Base-by-base conservation (phyloP, 1,140 invertebrate genomes). In the Drosophila hydei region DNA sequence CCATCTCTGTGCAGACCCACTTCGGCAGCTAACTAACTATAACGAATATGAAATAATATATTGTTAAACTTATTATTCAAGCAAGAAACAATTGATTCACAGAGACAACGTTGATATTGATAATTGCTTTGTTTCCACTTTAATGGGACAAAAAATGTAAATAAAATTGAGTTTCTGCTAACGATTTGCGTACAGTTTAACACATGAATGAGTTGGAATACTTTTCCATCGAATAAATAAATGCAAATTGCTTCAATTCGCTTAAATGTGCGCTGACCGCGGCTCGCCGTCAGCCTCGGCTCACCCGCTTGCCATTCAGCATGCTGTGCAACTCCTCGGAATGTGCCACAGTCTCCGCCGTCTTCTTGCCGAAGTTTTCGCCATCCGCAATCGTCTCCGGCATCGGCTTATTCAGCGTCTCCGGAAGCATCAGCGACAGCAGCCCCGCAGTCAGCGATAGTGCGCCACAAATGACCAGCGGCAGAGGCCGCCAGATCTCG, bases 341-440 rank as follows among this genome's bases (percentile, higher is more conserved):
- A 11, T 8, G 30, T 6, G 25, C 51, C 6, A 59, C 63, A 0
- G 52, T 2, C 14, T 9, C 1, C 18, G 19, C 7, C 30, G 21
- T n/a, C 21, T 72, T 76, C 58, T 91, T 91, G 91, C 95, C 95
- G 87, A 96, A 95, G 9, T 92, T 90, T 91, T 96, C 95, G 0
- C 95, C 95, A 81, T 96, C 95, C 75, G 94, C 94, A 65, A 96
- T 94, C 1, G 95, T 95, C 79, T 96, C 95, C 5, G 95, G 95
- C 77, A 97, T 92, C 72, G 95, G 94, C 78, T 94, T 94, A 62
- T 96, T 95, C 1, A 95, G 91, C 1, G 96, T 97, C 93, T 97
- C 96, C 0, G 96, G 96, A 58, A 97, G 92, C 12, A 95, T 83
- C 9, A 96, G 91, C 3, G 95, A 95, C 27, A 96, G 81, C 1